Percentiles rank a stretch among this genome's conserved stretches.
Conservation (phyloP, 2,113 vertebrate genomes). For the Halichoerus grypus region DNA sequence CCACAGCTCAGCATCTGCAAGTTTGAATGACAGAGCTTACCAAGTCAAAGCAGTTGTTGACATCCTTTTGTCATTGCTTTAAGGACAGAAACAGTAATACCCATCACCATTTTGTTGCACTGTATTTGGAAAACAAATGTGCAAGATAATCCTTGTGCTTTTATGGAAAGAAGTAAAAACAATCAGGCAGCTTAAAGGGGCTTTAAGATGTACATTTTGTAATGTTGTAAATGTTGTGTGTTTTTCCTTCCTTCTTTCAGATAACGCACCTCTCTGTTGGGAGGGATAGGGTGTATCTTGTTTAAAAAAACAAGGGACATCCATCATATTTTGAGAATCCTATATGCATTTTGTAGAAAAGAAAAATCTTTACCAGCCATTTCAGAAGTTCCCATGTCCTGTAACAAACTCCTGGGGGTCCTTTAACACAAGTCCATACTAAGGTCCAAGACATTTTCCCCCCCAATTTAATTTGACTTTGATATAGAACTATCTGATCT, state of each 20-base stretch:
- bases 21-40: neutral
- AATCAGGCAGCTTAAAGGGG: neutral
- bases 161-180: neutral
- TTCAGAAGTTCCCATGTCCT: neutral
- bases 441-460: neutral
- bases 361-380: neutral
- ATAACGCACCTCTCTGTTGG: neutral
- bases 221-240: neutral
- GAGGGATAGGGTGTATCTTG: neutral
- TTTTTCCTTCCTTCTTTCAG: neutral
- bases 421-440: neutral
- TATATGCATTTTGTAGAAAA: neutral
- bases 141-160: neutral
- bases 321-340: neutral
- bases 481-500: neutral
- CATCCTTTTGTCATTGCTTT: neutral
- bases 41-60: neutral
- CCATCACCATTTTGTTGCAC: neutral
- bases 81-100: neutral
- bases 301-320: neutral
- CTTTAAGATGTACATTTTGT: neutral
- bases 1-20: neutral
- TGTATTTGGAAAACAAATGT: constrained; percentile 8
- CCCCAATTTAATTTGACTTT: constrained; percentile 10
- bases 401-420: neutral